phyloP scores from a whole-genome alignment of 2,888 invertebrate genomes.

The Andrena haemorrhoa region DNA sequence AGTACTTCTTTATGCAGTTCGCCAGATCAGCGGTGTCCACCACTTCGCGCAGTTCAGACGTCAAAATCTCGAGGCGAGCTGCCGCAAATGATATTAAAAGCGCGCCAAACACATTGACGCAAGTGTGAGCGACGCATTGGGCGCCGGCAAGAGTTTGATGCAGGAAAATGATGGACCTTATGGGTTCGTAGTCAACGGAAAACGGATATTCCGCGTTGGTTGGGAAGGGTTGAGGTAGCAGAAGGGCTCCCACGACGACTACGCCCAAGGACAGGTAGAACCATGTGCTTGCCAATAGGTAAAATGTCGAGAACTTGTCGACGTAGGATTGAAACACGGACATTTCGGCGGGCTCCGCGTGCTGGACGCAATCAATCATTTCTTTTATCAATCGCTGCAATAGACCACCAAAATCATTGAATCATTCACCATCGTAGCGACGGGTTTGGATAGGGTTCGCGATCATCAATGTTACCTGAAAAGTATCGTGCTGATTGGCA shows the following conservation, averaged over 20 bases:
- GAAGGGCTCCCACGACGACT: slow-evolving; percentile 66
- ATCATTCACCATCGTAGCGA: no score
- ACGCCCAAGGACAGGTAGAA: slow-evolving; percentile 63
- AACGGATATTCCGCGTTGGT: slow-evolving; percentile 15
- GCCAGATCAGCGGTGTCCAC: slow-evolving; percentile 46
- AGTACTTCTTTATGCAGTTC: slow-evolving; percentile 70
- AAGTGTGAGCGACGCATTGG: slow-evolving; percentile 69
- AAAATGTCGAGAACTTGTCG: slow-evolving; percentile 68
- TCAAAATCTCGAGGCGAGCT: slow-evolving; percentile 73
- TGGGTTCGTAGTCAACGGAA: not conserved
- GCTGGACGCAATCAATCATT: slow-evolving; percentile 20
- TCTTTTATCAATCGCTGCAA: no score
- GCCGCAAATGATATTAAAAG: slow-evolving; percentile 74
- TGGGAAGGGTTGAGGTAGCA: slow-evolving; percentile 71
- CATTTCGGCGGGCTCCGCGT: slow-evolving; percentile 61
- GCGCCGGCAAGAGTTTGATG: slow-evolving; percentile 70
- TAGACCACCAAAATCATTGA: not conserved
- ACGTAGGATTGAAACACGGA: slow-evolving; percentile 71
- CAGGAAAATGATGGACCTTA: not conserved
- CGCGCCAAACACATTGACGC: slow-evolving; percentile 70
- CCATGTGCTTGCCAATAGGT: slow-evolving; percentile 48
- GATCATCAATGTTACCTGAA: slow-evolving; percentile 54
- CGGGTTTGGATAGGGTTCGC: no score
- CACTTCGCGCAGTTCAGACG: slow-evolving; percentile 50
- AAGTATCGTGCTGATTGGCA: slow-evolving; percentile 26